These are phyloP conservation scores for Plebejus melissa DNA, from an alignment of 2,888 invertebrate species.

Conservation along the genomic window DNA sequence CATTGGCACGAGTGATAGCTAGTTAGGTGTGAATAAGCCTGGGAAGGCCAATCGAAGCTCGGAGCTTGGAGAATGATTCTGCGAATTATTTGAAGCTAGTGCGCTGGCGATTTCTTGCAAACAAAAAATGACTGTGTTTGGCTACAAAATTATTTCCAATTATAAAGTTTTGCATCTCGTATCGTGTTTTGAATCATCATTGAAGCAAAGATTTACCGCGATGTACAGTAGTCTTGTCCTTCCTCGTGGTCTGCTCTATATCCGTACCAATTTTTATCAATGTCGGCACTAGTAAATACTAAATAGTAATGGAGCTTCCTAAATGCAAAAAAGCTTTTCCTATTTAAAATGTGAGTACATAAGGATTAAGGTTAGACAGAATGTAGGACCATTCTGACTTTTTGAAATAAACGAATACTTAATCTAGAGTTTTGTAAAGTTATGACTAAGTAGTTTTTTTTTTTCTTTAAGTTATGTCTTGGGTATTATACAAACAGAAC, in stretches of 20 bases:
- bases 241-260: not conserved
- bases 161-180: not conserved
- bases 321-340: not conserved
- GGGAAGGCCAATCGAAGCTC: not conserved
- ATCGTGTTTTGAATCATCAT: not conserved
- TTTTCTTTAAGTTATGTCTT: too few relatives aligned
- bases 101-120: not conserved
- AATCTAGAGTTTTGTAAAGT: not conserved
- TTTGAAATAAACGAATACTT: too few relatives aligned
- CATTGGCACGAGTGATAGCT: constrained; percentile 2
- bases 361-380: not conserved
- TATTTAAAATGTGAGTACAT: not conserved
- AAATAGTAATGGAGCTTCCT: not conserved
- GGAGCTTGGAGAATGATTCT: not conserved
- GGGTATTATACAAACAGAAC: not conserved
- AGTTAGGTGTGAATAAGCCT: not conserved
- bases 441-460: not conserved
- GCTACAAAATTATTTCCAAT: not conserved
- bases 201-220: too few relatives aligned
- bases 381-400: not conserved
- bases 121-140: not conserved
- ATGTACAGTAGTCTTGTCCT: not conserved
- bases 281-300: not conserved
- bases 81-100: not conserved
- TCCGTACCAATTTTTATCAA: not conserved